Evolutionary conservation across 2,888 invertebrate genomes (phyloP).

Genomic region (Chymomyza caudatula): DNA sequence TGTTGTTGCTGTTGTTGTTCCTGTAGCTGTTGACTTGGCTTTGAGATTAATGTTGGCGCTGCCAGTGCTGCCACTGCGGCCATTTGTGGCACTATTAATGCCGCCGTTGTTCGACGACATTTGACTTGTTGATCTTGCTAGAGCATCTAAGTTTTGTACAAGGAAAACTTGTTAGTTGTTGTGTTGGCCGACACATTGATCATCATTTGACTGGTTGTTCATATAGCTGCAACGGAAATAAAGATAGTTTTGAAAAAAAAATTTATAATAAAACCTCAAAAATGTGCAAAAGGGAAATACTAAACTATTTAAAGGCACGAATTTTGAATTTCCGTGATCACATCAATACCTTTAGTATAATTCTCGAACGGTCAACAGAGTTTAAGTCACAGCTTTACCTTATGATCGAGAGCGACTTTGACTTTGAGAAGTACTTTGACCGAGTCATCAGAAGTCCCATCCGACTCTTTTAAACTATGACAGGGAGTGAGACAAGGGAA

Average conservation of each 20-base stretch:
- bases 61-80: constrained; percentile 65
- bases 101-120: constrained; percentile 75
- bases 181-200: neutral
- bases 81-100: constrained; percentile 70
- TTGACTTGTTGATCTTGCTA: constrained; percentile 24
- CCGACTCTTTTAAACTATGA: no score
- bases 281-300: no score
- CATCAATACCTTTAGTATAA: no score
- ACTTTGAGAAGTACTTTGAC: no score
- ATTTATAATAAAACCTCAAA: constrained; percentile 15
- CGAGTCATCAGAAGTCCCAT: no score
- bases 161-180: neutral
- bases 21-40: constrained; percentile 28
- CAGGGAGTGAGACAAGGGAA: no score
- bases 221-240: constrained; percentile 23
- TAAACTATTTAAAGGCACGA: no score
- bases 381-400: no score
- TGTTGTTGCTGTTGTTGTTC: constrained; percentile 22
- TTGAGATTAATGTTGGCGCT: constrained; percentile 61
- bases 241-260: constrained; percentile 7
- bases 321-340: no score
- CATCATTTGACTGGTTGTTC: constrained; percentile 24
- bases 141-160: neutral
- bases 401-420: no score
- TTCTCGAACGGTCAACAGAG: no score